phyloP scores from a whole-genome alignment of 2,113 vertebrate genomes.

The Recurvirostra avosetta region DNA sequence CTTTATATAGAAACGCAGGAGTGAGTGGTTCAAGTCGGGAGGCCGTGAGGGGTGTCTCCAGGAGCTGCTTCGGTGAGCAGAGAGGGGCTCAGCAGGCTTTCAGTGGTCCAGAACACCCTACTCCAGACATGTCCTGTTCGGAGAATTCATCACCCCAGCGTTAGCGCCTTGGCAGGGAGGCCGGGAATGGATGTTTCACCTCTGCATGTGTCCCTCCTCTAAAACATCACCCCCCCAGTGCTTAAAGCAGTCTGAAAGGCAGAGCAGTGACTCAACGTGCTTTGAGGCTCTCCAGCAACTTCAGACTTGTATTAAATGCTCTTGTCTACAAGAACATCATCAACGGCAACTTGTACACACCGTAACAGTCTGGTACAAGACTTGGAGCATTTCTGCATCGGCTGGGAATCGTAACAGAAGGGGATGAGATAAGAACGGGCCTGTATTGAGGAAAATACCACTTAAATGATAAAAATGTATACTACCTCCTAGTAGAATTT shows the following conservation, averaged over 20 bases:
- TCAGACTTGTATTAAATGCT: conserved; percentile 1
- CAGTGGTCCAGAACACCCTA: not conserved
- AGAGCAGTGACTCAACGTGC: not conserved
- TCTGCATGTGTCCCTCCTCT: not conserved
- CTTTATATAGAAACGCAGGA: accelerated
- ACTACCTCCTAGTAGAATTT: not conserved
- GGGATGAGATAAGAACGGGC: not conserved
- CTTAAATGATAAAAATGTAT: not conserved
- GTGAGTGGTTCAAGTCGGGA: accelerated
- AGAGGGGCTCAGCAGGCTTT: not conserved
- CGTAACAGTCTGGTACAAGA: not conserved
- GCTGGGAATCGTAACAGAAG: not conserved
- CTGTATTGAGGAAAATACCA: not conserved
- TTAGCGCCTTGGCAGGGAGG: not conserved
- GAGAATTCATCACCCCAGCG: not conserved
- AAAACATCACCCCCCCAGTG: not conserved
- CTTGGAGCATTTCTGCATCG: not conserved
- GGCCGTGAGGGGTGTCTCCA: not conserved
- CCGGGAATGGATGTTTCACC: not conserved
- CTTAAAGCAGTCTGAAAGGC: not conserved
- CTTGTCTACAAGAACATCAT: not conserved
- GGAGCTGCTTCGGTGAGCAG: not conserved
- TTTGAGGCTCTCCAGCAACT: not conserved
- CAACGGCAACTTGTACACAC: not conserved
- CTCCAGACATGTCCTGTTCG: not conserved